Percentiles rank a stretch among this genome's conserved stretches.
These are phyloP conservation scores for Corythornis leucogaster DNA, from an alignment of 2,797 vertebrate species.

Conservation along the genomic window DNA sequence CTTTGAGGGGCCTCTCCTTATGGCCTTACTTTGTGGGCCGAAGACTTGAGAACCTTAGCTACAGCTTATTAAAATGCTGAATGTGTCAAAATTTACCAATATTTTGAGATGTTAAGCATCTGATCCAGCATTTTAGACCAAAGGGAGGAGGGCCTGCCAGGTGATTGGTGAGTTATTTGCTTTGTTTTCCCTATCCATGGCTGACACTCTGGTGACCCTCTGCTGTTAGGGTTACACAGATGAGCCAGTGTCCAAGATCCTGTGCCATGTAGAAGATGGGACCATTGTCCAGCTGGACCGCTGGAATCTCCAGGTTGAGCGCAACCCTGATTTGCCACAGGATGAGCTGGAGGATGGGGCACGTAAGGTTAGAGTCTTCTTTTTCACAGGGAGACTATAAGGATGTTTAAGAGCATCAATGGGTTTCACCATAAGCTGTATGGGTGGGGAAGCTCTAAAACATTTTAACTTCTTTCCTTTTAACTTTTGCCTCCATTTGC, in stretches of 20 bases:
- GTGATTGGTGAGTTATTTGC: not conserved
- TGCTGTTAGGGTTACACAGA: constrained; percentile 92
- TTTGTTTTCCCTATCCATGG: not conserved
- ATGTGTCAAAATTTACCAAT: not conserved
- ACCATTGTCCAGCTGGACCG: constrained; percentile 95
- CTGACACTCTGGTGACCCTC: not conserved
- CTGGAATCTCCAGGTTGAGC: constrained; percentile 96
- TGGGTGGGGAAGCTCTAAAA: not conserved
- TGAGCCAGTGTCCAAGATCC: constrained; percentile 95
- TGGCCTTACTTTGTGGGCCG: not conserved
- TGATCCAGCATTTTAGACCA: not conserved
- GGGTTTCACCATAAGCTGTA: not conserved
- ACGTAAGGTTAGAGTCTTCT: constrained; percentile 86
- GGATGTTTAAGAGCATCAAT: not conserved
- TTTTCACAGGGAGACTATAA: not conserved
- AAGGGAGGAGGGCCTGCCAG: not conserved
- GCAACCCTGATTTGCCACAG: constrained; percentile 82
- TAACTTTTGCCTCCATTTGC: not conserved
- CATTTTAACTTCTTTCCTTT: not conserved
- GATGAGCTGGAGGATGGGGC: constrained; percentile 91
- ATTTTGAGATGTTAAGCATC: not conserved
- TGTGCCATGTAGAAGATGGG: constrained; percentile 98
- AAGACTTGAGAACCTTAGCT: not conserved
- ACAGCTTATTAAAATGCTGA: not conserved
- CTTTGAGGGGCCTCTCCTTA: not conserved